Evolutionary conservation across 2,113 vertebrate genomes (phyloP).

Genomic region (Antennarius striatus): DNA sequence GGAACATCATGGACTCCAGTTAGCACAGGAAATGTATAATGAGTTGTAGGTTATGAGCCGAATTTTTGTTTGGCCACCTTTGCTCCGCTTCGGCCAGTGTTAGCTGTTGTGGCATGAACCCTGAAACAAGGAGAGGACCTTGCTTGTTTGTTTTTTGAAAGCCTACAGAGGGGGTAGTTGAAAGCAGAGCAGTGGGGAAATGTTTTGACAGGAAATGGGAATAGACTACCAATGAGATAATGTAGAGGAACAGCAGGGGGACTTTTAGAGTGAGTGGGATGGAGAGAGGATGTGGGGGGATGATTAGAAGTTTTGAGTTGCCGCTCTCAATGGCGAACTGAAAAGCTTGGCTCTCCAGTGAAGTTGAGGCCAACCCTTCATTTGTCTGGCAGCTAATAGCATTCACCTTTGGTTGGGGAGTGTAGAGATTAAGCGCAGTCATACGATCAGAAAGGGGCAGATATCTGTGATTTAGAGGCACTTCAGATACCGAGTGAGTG

Average conservation of each 20-base stretch:
- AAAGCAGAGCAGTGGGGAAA: slow-evolving; percentile 54
- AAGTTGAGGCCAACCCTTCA: slow-evolving; percentile 49
- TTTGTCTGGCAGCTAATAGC: slow-evolving; percentile 71
- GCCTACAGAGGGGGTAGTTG: slow-evolving; percentile 46
- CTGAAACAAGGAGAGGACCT: slow-evolving; percentile 36
- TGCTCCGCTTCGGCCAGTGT: slow-evolving; percentile 48
- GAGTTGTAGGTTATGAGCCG: slow-evolving; percentile 47
- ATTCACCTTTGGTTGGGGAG: slow-evolving; percentile 69
- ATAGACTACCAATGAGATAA: slow-evolving; percentile 65
- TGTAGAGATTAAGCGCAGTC: slow-evolving; percentile 64
- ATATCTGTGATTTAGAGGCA: slow-evolving; percentile 66
- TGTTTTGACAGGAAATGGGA: slow-evolving; percentile 76
- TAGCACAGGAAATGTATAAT: slow-evolving; percentile 60
- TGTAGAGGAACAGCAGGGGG: slow-evolving; percentile 53
- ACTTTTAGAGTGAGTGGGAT: slow-evolving; percentile 45
- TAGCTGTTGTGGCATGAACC: slow-evolving; percentile 60
- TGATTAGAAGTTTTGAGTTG: slow-evolving; percentile 46
- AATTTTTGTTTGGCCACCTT: slow-evolving; percentile 69
- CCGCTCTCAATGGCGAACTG: slow-evolving; percentile 40
- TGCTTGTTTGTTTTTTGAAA: slow-evolving; percentile 65
- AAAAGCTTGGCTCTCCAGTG: slow-evolving; percentile 37
- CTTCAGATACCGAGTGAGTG: slow-evolving; percentile 43
- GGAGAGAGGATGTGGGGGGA: slow-evolving; percentile 5
- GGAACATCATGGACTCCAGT: slow-evolving; percentile 30
- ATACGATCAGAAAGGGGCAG: slow-evolving; percentile 57